Conservation (phyloP, 2,113 vertebrate species). For the Thermophis baileyi region DNA sequence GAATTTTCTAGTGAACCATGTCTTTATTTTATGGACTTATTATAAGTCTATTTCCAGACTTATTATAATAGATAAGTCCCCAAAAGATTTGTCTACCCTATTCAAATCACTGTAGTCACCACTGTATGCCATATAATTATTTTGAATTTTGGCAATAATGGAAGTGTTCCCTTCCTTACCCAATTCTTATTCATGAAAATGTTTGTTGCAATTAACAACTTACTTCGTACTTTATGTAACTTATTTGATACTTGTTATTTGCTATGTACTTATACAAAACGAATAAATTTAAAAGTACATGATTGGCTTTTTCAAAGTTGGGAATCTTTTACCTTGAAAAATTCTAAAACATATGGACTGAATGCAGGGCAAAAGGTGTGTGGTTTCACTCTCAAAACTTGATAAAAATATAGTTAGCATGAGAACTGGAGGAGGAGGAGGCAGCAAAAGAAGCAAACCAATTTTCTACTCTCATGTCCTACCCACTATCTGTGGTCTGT, state of each 20-base stretch:
- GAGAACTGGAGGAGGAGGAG: neutral
- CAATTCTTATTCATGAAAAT: neutral
- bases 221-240: neutral
- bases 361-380: no score
- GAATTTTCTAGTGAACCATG: neutral
- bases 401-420: no score
- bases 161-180: no score
- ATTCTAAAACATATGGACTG: no score
- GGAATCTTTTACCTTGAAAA: no score
- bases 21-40: neutral
- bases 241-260: neutral
- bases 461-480: neutral
- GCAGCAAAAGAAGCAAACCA: neutral
- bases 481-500: neutral
- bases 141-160: neutral
- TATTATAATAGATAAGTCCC: no score
- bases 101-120: no score
- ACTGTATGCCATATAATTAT: neutral
- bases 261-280: no score
- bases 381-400: no score
- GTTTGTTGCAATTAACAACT: neutral
- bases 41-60: neutral
- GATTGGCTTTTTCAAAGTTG: no score
- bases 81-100: no score
- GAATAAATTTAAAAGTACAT: no score